phyloP scores from a whole-genome alignment of 2,113 vertebrate genomes.

The Marmota flaviventris region DNA sequence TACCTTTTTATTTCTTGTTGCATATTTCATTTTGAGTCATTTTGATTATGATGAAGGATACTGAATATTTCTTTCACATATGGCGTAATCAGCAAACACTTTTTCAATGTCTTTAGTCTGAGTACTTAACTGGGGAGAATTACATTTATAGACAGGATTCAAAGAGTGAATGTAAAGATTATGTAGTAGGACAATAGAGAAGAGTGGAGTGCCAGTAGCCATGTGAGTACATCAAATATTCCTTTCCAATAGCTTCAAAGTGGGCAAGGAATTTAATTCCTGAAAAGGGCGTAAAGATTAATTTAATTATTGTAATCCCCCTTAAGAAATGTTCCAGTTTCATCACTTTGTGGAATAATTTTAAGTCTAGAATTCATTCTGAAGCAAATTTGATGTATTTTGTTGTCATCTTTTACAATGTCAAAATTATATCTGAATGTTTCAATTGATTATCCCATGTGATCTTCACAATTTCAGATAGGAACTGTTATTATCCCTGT shows the following conservation, averaged over 20 bases:
- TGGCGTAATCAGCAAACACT: background rate
- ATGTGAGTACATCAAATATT: background rate
- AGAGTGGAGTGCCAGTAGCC: background rate
- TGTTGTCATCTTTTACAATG: background rate
- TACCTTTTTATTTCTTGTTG: background rate
- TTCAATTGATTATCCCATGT: background rate
- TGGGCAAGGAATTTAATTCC: background rate
- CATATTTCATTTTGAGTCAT: background rate
- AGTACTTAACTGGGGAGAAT: slow-evolving; percentile 14
- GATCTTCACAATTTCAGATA: background rate
- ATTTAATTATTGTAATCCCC: background rate
- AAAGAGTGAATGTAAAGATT: background rate
- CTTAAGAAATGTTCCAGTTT: background rate
- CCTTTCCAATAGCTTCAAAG: slow-evolving; percentile 45
- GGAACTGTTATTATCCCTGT: background rate
- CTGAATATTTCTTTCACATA: slow-evolving; percentile 4
- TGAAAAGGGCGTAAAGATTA: background rate
- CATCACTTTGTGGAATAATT: background rate
- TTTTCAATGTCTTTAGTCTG: background rate
- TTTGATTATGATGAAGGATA: background rate
- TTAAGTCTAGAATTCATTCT: slow-evolving; percentile 29
- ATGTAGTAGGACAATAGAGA: background rate
- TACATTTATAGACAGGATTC: background rate
- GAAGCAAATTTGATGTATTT: slow-evolving; percentile 38
- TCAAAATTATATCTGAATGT: slow-evolving; percentile 27